These are phyloP conservation scores for Helobdella robusta DNA, from an alignment of 2,888 invertebrate genomes.

Conservation along the genomic window DNA sequence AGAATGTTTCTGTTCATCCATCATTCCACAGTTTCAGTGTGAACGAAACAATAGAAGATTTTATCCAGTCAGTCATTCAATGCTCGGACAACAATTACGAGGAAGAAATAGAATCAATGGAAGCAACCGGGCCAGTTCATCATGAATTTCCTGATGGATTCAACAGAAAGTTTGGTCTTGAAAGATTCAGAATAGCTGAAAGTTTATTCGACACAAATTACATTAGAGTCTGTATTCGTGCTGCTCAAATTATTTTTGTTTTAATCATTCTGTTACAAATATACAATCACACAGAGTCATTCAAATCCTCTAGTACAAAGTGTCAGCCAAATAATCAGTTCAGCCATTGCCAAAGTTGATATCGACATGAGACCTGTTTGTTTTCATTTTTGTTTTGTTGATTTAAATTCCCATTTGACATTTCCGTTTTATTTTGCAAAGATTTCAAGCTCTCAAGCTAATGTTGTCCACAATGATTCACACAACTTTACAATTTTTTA, in stretches of 20 bases:
- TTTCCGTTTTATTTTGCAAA: no score
- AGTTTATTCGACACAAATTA: constrained; percentile 76
- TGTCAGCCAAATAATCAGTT: constrained; percentile 73
- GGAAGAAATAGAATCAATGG: constrained; percentile 25
- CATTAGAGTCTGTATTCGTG: constrained; percentile 44
- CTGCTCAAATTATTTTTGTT: not conserved
- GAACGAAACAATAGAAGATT: constrained; percentile 15
- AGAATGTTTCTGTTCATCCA: constrained; percentile 5
- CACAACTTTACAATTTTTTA: no score
- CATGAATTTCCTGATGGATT: constrained; percentile 97
- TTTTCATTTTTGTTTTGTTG: not conserved
- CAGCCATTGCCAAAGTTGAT: constrained; percentile 89
- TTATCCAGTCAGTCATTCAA: constrained; percentile 20
- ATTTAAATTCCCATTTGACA: no score
- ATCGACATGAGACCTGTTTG: constrained; percentile 85
- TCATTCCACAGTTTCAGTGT: not conserved
- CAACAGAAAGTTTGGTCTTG: constrained; percentile 86
- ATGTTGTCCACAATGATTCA: no score
- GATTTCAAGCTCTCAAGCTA: no score
- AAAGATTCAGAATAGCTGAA: constrained; percentile 83
- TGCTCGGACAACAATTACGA: constrained; percentile 7
- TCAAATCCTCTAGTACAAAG: constrained; percentile 62
- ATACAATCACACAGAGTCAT: not conserved
- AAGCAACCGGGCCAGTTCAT: constrained; percentile 54
- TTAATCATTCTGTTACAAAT: no score